Conservation (phyloP, 2,797 vertebrate species). For the Myotis pilosus region DNA sequence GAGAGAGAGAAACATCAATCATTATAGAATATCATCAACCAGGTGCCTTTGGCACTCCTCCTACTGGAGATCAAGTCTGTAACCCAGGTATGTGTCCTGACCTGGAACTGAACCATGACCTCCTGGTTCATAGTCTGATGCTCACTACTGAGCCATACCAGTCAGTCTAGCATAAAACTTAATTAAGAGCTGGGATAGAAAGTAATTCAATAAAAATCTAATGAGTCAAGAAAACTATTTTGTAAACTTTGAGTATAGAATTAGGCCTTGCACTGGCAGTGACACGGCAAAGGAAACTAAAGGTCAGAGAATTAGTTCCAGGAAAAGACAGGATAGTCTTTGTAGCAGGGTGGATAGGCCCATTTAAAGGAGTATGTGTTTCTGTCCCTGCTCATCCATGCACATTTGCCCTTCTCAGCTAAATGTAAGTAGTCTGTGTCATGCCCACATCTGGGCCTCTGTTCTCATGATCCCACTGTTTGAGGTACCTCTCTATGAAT, state of each 20-base stretch:
- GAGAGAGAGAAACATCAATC: too few species aligned
- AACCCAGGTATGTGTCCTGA: too few species aligned
- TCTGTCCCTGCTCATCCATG: background rate
- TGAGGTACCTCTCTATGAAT: background rate
- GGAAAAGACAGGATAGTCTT: background rate
- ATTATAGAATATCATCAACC: too few species aligned
- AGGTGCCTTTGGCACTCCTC: too few species aligned
- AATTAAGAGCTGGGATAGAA: background rate
- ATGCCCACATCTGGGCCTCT: background rate
- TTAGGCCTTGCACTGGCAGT: background rate
- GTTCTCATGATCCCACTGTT: background rate
- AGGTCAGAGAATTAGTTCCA: background rate
- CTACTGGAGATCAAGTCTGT: too few species aligned
- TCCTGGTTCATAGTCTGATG: too few species aligned
- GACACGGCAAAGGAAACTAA: background rate
- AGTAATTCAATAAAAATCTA: background rate
- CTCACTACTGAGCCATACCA: too few species aligned
- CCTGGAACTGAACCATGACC: too few species aligned
- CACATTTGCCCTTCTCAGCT: background rate
- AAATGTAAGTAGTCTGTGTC: background rate
- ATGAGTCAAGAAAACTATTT: background rate
- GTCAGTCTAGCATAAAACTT: background rate
- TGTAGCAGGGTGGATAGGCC: fast-evolving
- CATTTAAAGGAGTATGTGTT: background rate
- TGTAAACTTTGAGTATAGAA: background rate